Evolutionary conservation across 2,888 invertebrate species (phyloP).

Genomic region (Dusona sp.): DNA sequence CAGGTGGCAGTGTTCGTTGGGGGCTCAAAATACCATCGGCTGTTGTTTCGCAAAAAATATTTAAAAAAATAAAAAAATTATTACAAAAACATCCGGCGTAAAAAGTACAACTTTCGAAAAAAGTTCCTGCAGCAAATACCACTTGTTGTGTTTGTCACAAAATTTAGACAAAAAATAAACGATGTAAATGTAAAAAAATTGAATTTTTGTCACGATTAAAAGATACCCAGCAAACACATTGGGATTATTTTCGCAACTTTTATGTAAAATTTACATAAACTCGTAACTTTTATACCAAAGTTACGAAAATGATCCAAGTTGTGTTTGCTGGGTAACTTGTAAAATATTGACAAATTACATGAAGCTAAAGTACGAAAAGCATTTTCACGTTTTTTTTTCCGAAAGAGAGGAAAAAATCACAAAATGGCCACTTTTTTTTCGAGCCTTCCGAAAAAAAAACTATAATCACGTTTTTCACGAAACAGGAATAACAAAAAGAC

Average conservation of each 20-base stretch:
- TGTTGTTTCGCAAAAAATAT: constrained; percentile 37
- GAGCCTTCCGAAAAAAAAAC: background rate
- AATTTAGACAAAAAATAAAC: background rate
- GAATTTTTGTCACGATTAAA: too few species aligned
- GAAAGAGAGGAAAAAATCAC: background rate
- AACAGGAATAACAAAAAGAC: background rate
- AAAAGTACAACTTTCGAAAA: background rate
- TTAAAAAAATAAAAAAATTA: constrained; percentile 3
- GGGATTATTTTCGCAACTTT: too few species aligned
- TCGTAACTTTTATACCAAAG: too few species aligned
- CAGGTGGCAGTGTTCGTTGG: constrained; percentile 82
- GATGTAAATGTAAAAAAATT: too few species aligned
- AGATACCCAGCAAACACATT: too few species aligned
- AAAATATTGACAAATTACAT: too few species aligned
- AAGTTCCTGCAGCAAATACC: background rate
- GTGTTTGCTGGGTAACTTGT: too few species aligned
- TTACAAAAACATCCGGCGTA: background rate
- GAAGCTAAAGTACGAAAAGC: too few species aligned
- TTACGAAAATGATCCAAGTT: too few species aligned
- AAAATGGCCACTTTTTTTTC: background rate
- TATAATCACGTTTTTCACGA: background rate
- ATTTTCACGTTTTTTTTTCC: too few species aligned
- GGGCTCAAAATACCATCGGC: constrained; percentile 80
- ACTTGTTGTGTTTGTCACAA: too few species aligned
- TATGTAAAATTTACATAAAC: too few species aligned